Evolutionary conservation across 2,888 invertebrate genomes (phyloP).

Genomic region (Operophtera brumata): DNA sequence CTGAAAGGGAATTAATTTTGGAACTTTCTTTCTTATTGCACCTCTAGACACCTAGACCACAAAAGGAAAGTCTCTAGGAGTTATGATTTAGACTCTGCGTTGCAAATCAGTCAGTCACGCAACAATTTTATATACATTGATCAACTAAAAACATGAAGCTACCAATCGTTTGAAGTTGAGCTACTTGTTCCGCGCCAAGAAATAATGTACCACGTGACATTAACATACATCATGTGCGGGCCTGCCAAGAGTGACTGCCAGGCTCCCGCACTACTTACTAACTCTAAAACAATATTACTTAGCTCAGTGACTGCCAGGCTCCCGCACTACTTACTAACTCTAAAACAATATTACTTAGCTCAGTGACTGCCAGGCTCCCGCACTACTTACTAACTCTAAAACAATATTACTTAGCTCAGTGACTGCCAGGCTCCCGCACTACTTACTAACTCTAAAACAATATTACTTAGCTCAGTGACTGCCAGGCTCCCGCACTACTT

Average conservation of each 20-base stretch:
- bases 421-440: conserved; percentile 54
- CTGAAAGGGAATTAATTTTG: too few relatives aligned
- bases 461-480: conserved; percentile 66
- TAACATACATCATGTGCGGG: conserved; percentile 73
- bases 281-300: conserved; percentile 76
- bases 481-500: conserved; percentile 59
- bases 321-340: conserved; percentile 64
- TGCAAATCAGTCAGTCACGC: too few relatives aligned
- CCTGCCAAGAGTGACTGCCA: conserved; percentile 73
- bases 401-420: conserved; percentile 72
- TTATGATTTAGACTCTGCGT: too few relatives aligned
- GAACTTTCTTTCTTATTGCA: too few relatives aligned
- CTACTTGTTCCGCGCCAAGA: conserved; percentile 68
- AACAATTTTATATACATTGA: too few relatives aligned
- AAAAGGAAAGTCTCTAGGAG: too few relatives aligned
- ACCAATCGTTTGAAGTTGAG: conserved; percentile 46
- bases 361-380: conserved; percentile 55
- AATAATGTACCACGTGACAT: conserved; percentile 77
- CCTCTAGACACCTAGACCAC: too few relatives aligned
- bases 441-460: conserved; percentile 73
- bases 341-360: conserved; percentile 74
- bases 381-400: conserved; percentile 69
- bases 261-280: conserved; percentile 61
- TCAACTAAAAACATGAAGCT: conserved; percentile 15
- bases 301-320: too few relatives aligned